Base-by-base conservation (phyloP, 2,113 vertebrate genomes). In the Atrichornis clamosus region DNA sequence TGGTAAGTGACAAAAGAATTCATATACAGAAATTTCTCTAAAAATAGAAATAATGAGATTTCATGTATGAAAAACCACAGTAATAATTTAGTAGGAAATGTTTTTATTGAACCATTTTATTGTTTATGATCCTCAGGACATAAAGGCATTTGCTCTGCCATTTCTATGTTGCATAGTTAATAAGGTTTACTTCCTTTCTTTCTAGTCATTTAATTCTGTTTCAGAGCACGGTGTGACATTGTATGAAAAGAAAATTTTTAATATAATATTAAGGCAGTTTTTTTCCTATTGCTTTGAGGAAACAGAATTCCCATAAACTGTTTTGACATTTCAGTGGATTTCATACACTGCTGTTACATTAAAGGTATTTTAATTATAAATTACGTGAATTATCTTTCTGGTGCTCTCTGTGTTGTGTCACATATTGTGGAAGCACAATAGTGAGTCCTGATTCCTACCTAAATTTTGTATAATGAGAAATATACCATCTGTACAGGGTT, bases 201-300 rank as follows among this genome's bases (percentile, higher is more conserved):
- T 79, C 37, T 84, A 39, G 35, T 70, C 8, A 63, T 91, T 60
- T 89, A 33, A 74, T 93, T 95, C 86, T 5, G 77, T 92, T 94
- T 90, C 55, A 67, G 46, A 89, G 15, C 7, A 44, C 89, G 80
- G 27, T 75, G 9, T 62, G 39, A 95, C 93, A 95, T 18, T 76
- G 3, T 62, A 33, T 81, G 44, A n/a, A 64, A 76, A 64, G 19
- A 23, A 93, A 83, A 77, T 17, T 58, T 64, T 27, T 23, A 35
- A 13, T 64, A 7, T 80, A 82, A 87, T 77, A 69, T 60, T 39
- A 58, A 75, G 78, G 56, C 37, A 68, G 5, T 13, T 32, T 46
- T 83, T 60, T 33, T 44, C 9, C n/a, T 85, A 50, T 58, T 80
- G 6, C 32, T 96, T 85, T 86, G 16, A 63, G 28, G 16, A 81